Evolutionary conservation across 2,888 invertebrate genomes (phyloP), one percentile per base, ranked within the genome.

Genomic region (Orchestes rusci): DNA sequence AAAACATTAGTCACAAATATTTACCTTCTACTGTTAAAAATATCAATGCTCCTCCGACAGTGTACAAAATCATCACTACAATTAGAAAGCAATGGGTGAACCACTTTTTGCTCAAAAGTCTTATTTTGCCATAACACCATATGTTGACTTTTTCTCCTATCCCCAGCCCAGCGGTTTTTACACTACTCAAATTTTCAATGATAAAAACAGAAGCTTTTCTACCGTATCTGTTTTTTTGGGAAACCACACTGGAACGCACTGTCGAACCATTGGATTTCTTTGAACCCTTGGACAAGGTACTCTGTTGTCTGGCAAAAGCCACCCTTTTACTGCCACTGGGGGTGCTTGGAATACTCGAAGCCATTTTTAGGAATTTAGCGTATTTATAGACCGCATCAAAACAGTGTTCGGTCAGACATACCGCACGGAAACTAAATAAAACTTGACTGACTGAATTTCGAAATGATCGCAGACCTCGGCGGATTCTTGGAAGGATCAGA

Each of bases 71-170:
- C 50, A 93, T 76, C 56, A 91, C 79, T 55, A 86, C 63, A 57
- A 85, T 77, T 59, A 93, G 74, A 66, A 90, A 90, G 48, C 89
- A 79, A 68, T 92, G 91, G 28, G 64, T 91, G 64, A 92, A 90
- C 90, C 91, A 91, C 60, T 77, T 79, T 59, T 78, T 81, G 2
- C 89, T 90, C 71, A 81, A 78, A 43, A 78, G 71, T 60, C 82
- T 79, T 50, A 88, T 72, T 71, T 83, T 87, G 52, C 81, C 80
- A 62, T 87, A 87, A 49, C 85, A 69, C 77, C 85, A 87, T 56
- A 81, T 84, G 0, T 84, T 85, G 48, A 80, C 76, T 64, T 86
- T 88, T 66, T 90, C 90, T 46, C 90, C 90, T 27, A 82, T 80
- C 67, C 87, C 87, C 52, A 90, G 69, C 7, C 50, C 50, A 4